Evolutionary conservation across 2,888 invertebrate genomes (phyloP).

Genomic region (Alviniconcha strummeri): DNA sequence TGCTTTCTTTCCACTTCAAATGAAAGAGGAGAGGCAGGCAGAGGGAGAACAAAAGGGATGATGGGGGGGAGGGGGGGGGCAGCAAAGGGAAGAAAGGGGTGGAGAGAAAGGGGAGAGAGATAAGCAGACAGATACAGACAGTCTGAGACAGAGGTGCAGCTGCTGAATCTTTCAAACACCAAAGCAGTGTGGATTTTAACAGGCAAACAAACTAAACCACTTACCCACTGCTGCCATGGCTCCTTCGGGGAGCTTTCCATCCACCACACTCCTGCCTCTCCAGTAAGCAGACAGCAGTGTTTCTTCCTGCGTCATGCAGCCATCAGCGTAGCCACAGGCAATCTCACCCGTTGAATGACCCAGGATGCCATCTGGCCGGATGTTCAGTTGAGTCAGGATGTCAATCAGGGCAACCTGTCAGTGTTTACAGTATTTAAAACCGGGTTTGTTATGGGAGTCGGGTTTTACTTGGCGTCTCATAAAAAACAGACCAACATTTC

Average conservation of each 20-base stretch:
- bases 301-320: slow-evolving; percentile 94
- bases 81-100: too few species aligned
- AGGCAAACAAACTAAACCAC: slow-evolving; percentile 33
- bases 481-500: too few species aligned
- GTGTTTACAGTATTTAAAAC: neutral
- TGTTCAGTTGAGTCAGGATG: slow-evolving; percentile 82
- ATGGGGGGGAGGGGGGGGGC: too few species aligned
- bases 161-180: too few species aligned
- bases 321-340: slow-evolving; percentile 97
- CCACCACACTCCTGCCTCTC: slow-evolving; percentile 77
- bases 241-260: slow-evolving; percentile 70
- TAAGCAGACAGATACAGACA: too few species aligned
- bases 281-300: slow-evolving; percentile 95
- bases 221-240: slow-evolving; percentile 73
- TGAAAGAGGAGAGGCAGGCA: too few species aligned
- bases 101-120: too few species aligned
- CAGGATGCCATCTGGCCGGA: slow-evolving; percentile 93
- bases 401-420: slow-evolving; percentile 91
- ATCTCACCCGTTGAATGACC: slow-evolving; percentile 97
- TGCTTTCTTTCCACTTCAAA: too few species aligned
- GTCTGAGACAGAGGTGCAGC: too few species aligned
- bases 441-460: neutral
- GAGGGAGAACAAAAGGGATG: too few species aligned
- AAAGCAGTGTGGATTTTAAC: too few species aligned
- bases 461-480: neutral